A percentile compares a stretch with the other conserved stretches of the same genome.
phyloP scores from a whole-genome alignment of 2,888 invertebrate species.

The Hololepta plana region DNA sequence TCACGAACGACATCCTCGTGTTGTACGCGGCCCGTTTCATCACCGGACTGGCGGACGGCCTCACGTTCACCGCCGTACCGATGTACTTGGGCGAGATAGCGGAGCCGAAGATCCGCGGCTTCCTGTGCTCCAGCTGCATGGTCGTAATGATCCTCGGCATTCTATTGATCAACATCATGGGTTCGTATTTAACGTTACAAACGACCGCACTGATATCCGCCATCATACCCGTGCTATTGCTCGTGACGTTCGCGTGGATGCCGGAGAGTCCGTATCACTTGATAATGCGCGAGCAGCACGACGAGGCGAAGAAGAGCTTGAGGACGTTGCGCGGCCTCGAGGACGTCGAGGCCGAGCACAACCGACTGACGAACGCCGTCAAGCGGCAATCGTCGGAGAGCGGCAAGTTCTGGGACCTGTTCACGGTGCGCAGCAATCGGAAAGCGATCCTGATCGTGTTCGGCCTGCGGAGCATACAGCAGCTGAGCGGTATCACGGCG shows the following conservation, averaged over 20 bases:
- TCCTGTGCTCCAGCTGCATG: slow-evolving; percentile 42
- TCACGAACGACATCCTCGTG: slow-evolving; percentile 33
- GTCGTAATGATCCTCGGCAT: slow-evolving; percentile 37
- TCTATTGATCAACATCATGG: slow-evolving; percentile 40
- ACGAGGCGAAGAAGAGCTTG: slow-evolving; percentile 31
- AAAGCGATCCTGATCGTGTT: slow-evolving; percentile 41
- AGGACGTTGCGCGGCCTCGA: slow-evolving; percentile 34
- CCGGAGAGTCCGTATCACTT: slow-evolving; percentile 41
- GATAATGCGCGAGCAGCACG: slow-evolving; percentile 21
- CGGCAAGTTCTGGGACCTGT: slow-evolving; percentile 33
- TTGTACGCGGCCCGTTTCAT: slow-evolving; percentile 33
- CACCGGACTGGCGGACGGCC: slow-evolving; percentile 38
- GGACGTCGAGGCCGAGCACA: slow-evolving; percentile 29
- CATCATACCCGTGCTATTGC: slow-evolving; percentile 34
- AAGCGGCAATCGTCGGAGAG: slow-evolving; percentile 24
- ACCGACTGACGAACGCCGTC: slow-evolving; percentile 13
- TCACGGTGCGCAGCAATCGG: slow-evolving; percentile 34
- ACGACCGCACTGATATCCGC: slow-evolving; percentile 35
- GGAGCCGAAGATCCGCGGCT: slow-evolving; percentile 35
- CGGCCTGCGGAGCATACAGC: slow-evolving; percentile 37
- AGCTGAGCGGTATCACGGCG: slow-evolving; percentile 40
- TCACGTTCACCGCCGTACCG: slow-evolving; percentile 28
- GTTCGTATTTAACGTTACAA: slow-evolving; percentile 34
- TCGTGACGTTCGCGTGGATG: slow-evolving; percentile 38
- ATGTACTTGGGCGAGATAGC: slow-evolving; percentile 45